Base-by-base conservation (phyloP, 2,888 invertebrate genomes). In the Coremacera marginata region DNA sequence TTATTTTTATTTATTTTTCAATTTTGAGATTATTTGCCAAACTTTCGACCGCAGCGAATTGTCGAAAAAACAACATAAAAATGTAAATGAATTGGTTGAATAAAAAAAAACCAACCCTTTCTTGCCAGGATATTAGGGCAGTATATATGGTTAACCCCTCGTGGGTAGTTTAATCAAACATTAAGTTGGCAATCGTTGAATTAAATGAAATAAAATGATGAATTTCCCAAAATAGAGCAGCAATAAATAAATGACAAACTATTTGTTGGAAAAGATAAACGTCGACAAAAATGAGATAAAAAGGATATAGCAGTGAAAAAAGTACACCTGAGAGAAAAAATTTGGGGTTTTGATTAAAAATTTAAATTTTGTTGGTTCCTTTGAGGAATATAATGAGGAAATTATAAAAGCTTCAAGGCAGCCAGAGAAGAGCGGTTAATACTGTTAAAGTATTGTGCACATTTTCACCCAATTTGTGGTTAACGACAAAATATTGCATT, bases 11-110 rank as follows among this genome's bases (percentile, higher is more conserved):
- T 63, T 73, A 65, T 73, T 73, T 65, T 73, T 73, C 73, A 73
- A 73, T 73, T 73, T 73, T 44, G 27, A 73, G 73, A 63, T 73
- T 73, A 73, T 63, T 73, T 73, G 65, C 73, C n/a, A 73, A 73
- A 65, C 11, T 51, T 65, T 52, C 51, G 62, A 73, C 73, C 73
- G 63, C 73, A 73, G 31, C 73, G 72, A 72, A 72, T 72, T n/a
- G 44, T 4, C 8, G 31, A 3, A 19, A 5, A 34, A 67, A 37
- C 44, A 44, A n/a, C n/a, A 63, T 55, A 52, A 62, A 72, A 72
- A 72, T 60, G 62, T 51, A 65, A 52, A 52, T 65, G 51, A 49
- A 65, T 9, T 27, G 65, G n/a, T 62, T 51, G 82, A 63, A 62
- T 14, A 11, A 22, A 25, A 60, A 25, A 60, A 25, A 14, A 9